A percentile compares a stretch with the other conserved stretches of the same genome.
Evolutionary conservation across 1,140 invertebrate species (phyloP).

Genomic region (Drosophila tani): DNA sequence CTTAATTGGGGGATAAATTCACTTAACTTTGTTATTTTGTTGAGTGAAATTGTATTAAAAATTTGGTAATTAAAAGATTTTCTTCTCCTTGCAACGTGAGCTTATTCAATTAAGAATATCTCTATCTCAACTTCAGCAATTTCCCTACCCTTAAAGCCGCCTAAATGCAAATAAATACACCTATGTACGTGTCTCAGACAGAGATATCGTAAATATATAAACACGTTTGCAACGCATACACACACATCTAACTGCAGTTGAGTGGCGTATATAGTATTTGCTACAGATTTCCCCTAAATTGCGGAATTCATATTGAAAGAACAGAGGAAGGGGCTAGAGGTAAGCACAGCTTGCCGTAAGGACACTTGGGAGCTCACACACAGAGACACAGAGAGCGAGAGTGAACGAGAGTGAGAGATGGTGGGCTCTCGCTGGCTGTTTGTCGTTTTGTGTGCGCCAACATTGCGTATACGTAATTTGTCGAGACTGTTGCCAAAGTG

Average conservation of each 20-base stretch:
- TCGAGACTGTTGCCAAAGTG: conserved; percentile 71
- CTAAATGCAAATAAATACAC: conserved; percentile 8
- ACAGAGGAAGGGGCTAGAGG: neutral
- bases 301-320: conserved; percentile 50
- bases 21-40: neutral
- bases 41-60: neutral
- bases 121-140: neutral
- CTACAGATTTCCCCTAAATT: conserved; percentile 58
- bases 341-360: conserved; percentile 28
- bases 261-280: conserved; percentile 31
- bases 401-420: conserved; percentile 8
- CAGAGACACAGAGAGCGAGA: conserved; percentile 10
- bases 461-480: conserved; percentile 79
- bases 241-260: conserved; percentile 26
- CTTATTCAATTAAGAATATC: neutral
- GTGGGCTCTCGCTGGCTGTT: conserved; percentile 26
- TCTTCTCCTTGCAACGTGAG: neutral
- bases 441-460: conserved; percentile 51
- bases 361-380: conserved; percentile 55
- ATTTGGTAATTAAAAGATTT: conserved; percentile 3
- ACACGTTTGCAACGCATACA: conserved; percentile 4
- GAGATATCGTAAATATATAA: conserved; percentile 23
- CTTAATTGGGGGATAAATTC: neutral
- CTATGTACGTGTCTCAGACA: neutral
- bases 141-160: neutral